phyloP scores from a whole-genome alignment of 2,797 vertebrate genomes.

The Euthynnus affinis region DNA sequence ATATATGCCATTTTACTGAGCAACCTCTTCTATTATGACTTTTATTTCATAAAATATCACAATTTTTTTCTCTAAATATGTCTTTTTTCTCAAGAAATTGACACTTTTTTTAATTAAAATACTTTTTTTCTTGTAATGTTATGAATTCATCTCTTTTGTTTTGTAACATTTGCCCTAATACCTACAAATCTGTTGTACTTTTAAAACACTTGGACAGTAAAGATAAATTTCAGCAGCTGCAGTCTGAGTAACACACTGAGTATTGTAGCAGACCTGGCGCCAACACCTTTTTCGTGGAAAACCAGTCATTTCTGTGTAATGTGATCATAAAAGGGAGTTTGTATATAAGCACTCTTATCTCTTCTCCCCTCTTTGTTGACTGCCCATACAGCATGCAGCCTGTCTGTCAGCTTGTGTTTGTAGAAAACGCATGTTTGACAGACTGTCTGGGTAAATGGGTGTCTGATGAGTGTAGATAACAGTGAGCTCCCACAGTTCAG shows the following conservation, averaged over 20 bases:
- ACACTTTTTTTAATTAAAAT: too few species aligned
- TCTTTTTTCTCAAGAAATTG: too few species aligned
- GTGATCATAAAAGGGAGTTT: constrained; percentile 43
- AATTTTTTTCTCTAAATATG: too few species aligned
- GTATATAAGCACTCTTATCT: constrained; percentile 41
- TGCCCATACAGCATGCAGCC: constrained; percentile 31
- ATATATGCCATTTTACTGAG: neutral
- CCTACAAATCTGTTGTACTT: neutral
- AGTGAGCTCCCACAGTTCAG: constrained; percentile 32
- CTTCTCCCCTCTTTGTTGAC: constrained; percentile 53
- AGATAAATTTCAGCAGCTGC: constrained; percentile 49
- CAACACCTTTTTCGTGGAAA: constrained; percentile 19
- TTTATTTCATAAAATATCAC: too few species aligned
- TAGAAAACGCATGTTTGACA: constrained; percentile 27
- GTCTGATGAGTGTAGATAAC: constrained; percentile 36
- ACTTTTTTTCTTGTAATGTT: too few species aligned
- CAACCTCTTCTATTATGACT: too few species aligned
- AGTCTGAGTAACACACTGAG: constrained; percentile 52
- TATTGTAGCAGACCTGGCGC: constrained; percentile 2
- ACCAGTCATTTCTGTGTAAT: constrained; percentile 51
- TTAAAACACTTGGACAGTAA: constrained; percentile 7
- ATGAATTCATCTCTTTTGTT: too few species aligned
- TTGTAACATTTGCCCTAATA: neutral
- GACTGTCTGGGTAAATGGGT: constrained; percentile 13
- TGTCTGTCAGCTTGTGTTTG: constrained; percentile 22